phyloP scores from a whole-genome alignment of 2,113 vertebrate species.

The Orycteropus afer region DNA sequence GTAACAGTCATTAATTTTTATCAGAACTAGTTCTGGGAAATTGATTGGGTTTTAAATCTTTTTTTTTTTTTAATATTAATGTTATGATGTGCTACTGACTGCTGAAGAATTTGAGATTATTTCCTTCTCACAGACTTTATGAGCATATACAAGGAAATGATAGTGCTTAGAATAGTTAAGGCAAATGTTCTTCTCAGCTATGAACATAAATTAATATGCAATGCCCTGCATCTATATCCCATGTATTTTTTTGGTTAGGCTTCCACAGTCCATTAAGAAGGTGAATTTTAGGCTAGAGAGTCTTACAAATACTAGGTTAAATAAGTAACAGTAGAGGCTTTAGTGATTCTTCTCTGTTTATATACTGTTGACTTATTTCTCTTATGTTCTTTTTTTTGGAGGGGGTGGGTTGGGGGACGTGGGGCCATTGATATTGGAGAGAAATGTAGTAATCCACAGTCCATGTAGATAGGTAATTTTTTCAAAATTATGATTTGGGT shows the following conservation, averaged over 20 bases:
- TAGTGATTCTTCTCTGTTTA: neutral
- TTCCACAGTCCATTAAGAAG: neutral
- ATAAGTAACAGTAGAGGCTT: neutral
- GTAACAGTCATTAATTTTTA: neutral
- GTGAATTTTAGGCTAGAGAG: neutral
- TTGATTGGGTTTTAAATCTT: neutral
- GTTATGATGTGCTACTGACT: neutral
- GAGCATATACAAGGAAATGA: neutral
- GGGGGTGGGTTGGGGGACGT: too few species aligned
- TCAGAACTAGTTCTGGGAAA: neutral
- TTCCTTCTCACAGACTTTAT: neutral
- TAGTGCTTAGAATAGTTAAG: neutral
- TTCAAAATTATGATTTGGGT: too few species aligned
- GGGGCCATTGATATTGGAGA: too few species aligned
- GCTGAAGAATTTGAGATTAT: neutral
- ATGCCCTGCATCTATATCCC: neutral
- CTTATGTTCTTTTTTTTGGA: neutral
- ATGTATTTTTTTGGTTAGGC: neutral
- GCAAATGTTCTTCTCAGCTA: neutral
- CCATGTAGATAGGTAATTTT: too few species aligned
- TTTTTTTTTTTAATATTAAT: neutral
- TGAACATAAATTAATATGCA: constrained; percentile 8
- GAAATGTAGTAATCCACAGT: too few species aligned
- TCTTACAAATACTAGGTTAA: neutral
- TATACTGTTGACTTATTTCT: neutral